Evolutionary conservation across 2,888 invertebrate genomes (phyloP), one percentile per base, ranked within the genome.

Genomic region (Lepidonotus clava): DNA sequence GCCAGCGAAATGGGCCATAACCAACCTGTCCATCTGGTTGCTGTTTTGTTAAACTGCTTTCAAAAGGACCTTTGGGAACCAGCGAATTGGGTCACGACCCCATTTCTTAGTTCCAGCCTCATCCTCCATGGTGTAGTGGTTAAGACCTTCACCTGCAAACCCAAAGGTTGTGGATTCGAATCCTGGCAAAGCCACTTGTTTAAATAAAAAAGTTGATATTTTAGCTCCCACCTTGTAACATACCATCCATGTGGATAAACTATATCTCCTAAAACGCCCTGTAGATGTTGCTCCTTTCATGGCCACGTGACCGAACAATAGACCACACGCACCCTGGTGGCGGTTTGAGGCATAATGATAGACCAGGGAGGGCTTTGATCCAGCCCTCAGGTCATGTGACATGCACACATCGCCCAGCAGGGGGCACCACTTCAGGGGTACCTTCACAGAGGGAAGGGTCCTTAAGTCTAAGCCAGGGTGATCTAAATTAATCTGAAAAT

Each of bases 301-400:
- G 61, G n/a, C 61, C 61, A 61, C 61, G 61, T 61, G 61, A 61
- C 61, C 24, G 61, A n/a, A 61, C 61, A 61, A 61, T 61, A 32
- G 61, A 61, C 61, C 61, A 61, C 61, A 61, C 61, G 32, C 61
- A 61, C 28, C 61, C 61, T 61, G 61, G 61, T 32, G 61, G 61
- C 61, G 24, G 28, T 11, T 18, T 24, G 28, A 14, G 5, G 61
- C 24, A 61, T 61, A 61, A 61, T 61, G 61, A 61, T 32, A 61
- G 61, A 28, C 61, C 1, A 24, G 24, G 24, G n/a, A 11, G 28
- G 28, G 61, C 61, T 61, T 61, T 61, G 61, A 61, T 61, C 61
- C 61, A 28, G 28, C 61, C 28, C 28, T 11, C 11, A 28, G 61
- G 61, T 61, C 61, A 61, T 32, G 61, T 61, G 61, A 61, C 61